Evolutionary conservation across 2,888 invertebrate genomes (phyloP).

Genomic region (Dicyrtomina minuta): DNA sequence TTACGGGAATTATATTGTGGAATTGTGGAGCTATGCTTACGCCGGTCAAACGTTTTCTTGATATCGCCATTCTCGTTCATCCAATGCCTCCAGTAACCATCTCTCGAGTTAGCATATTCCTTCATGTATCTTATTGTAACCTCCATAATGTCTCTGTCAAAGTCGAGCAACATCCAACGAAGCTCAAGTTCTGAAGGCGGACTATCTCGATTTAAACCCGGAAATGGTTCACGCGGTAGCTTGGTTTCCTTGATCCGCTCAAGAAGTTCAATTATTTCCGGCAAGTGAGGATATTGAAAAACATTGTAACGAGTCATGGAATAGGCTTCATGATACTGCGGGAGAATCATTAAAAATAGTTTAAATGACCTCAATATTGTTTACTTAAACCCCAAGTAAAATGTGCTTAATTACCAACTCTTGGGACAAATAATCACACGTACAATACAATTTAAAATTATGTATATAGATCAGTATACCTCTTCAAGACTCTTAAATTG

Average conservation of each 20-base stretch:
- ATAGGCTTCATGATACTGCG: slow-evolving; percentile 50
- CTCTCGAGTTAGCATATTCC: slow-evolving; percentile 27
- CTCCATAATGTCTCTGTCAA: slow-evolving; percentile 38
- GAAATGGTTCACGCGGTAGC: slow-evolving; percentile 34
- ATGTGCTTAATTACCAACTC: no score
- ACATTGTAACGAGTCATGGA: slow-evolving; percentile 51
- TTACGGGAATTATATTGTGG: no score
- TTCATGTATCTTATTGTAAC: slow-evolving; percentile 36
- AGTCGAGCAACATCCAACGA: slow-evolving; percentile 47
- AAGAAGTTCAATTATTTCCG: slow-evolving; percentile 42
- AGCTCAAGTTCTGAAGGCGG: slow-evolving; percentile 42
- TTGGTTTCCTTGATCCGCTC: slow-evolving; percentile 17
- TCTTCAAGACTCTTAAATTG: slow-evolving; percentile 45
- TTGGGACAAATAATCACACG: no score
- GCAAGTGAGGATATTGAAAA: slow-evolving; percentile 49
- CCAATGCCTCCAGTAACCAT: slow-evolving; percentile 45
- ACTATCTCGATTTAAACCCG: slow-evolving; percentile 33
- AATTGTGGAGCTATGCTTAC: no score
- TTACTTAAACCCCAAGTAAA: no score
- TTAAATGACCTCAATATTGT: no score
- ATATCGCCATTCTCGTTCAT: slow-evolving; percentile 36
- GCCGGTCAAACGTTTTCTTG: slow-evolving; percentile 49
- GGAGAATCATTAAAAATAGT: neutral
- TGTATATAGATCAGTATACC: no score
- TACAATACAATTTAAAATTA: no score